These are phyloP conservation scores for Channa maculata DNA, from an alignment of 2,113 vertebrate genomes.

Conservation along the genomic window DNA sequence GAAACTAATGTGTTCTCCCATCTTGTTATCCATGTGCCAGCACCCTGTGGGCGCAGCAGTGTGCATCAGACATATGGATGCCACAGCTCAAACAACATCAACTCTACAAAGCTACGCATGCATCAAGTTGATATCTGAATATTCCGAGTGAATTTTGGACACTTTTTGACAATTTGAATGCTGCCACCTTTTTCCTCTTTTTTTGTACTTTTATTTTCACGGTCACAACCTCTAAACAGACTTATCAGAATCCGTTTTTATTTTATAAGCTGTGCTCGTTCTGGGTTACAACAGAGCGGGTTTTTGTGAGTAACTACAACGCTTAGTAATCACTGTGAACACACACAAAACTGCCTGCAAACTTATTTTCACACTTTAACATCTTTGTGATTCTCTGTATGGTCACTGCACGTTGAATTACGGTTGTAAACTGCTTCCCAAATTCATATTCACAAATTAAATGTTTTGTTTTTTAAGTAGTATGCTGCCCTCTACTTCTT, in stretches of 20 bases:
- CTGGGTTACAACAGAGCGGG: slow-evolving; percentile 75
- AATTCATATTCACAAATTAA: slow-evolving; percentile 81
- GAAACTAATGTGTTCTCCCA: slow-evolving; percentile 11
- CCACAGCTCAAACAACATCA: slow-evolving; percentile 11
- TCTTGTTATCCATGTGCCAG: not conserved
- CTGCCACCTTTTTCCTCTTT: slow-evolving; percentile 25
- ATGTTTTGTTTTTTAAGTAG: slow-evolving; percentile 72
- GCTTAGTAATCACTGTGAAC: slow-evolving; percentile 77
- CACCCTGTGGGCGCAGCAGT: slow-evolving; percentile 8
- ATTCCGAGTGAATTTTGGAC: slow-evolving; percentile 17
- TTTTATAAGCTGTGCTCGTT: slow-evolving; percentile 73
- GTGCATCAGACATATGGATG: not conserved
- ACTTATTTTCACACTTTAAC: slow-evolving; percentile 56
- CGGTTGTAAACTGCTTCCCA: slow-evolving; percentile 77
- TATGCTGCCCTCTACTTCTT: not conserved
- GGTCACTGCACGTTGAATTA: slow-evolving; percentile 81
- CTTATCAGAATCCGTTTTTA: slow-evolving; percentile 18
- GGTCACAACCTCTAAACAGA: slow-evolving; percentile 30
- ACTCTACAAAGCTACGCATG: not conserved
- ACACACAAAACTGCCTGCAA: slow-evolving; percentile 37
- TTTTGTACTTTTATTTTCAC: slow-evolving; percentile 44
- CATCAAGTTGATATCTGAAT: slow-evolving; percentile 3
- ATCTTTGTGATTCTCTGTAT: slow-evolving; percentile 67
- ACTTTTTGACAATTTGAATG: slow-evolving; percentile 16
- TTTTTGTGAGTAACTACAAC: slow-evolving; percentile 41